Evolutionary conservation across 2,888 invertebrate species (phyloP), one percentile per base, ranked within the genome.

Genomic region (Ceraclea dissimilis): DNA sequence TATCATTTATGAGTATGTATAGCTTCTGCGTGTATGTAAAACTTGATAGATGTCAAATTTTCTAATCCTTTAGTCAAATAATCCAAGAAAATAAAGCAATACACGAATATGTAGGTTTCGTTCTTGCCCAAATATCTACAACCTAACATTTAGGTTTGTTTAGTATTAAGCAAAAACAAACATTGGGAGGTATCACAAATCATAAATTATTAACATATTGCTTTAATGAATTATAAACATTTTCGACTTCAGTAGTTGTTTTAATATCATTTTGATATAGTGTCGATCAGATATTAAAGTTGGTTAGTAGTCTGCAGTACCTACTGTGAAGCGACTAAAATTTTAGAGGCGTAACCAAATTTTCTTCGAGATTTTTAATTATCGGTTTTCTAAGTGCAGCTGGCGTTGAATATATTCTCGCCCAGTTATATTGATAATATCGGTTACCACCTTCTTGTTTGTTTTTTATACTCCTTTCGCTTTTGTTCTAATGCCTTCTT

Each of bases 381-480:
- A 55, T 55, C 55, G 19, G 55, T 55, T 53, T 55, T 51, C 46
- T 51, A 13, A 20, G 10, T n/a, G 56, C 56, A 56, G 56, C 56
- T 56, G 56, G 47, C 48, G 19, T 34, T 58, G 26, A 18, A 16
- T 54, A 43, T 54, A 26, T 52, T 52, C 52, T 54, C 49, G 39
- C 21, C 54, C 34, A 52, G 33, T n/a, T n/a, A 49, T 39, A 43
- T 52, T 49, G 57, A 61, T 61, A 61, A 59, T 51, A 61, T 61
- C 61, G 31, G 52, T 49, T 17, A 47, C 57, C 59, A 48, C 59
- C 59, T 61, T 53, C 52, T 51, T 58, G 47, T 60, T 60, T 60
- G 54, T 52, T 54, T 34, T 8, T 39, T 39, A 16, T 13, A 6
- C 51, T 56, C 50, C 49, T 56, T 54, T 54, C 51, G 49, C 39